Percentiles rank a stretch among this genome's conserved stretches.
Conservation (phyloP, 2,888 invertebrate species). For the Ceraclea dissimilis region DNA sequence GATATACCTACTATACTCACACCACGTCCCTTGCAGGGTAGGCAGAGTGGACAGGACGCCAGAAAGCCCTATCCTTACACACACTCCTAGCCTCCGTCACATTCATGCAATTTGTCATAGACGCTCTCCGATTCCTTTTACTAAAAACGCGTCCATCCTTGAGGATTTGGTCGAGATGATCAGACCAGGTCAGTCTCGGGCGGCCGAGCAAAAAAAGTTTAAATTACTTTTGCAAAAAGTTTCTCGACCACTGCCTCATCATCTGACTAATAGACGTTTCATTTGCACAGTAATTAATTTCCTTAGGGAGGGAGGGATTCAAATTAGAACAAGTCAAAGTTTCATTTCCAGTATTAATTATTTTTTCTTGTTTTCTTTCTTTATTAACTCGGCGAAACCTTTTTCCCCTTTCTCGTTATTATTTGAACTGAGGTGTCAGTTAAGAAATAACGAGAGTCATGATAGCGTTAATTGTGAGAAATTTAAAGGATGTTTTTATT, state of each 20-base stretch:
- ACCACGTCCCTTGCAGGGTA: too few species aligned
- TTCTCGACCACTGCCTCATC: background rate
- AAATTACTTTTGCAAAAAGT: too few species aligned
- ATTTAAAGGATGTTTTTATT: background rate
- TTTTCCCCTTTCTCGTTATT: background rate
- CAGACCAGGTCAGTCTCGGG: too few species aligned
- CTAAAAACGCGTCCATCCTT: too few species aligned
- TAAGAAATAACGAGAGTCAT: background rate
- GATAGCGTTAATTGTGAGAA: slow-evolving; percentile 1
- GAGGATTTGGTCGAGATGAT: too few species aligned
- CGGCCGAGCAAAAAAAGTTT: too few species aligned
- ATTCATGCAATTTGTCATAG: too few species aligned
- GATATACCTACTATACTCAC: too few species aligned
- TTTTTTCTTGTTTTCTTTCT: slow-evolving; percentile 5
- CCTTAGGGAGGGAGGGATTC: slow-evolving; percentile 19
- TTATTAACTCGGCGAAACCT: background rate
- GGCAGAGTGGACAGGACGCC: too few species aligned
- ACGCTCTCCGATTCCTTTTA: too few species aligned
- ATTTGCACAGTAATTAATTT: slow-evolving; percentile 27
- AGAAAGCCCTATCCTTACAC: too few species aligned
- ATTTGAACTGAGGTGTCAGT: background rate
- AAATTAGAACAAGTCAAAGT: slow-evolving; percentile 15
- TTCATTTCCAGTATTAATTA: slow-evolving; percentile 13
- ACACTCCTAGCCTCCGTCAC: too few species aligned
- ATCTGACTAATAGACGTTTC: slow-evolving; percentile 19